Evolutionary conservation across 2,113 vertebrate genomes (phyloP).

Genomic region (Ariopsis seemanni): DNA sequence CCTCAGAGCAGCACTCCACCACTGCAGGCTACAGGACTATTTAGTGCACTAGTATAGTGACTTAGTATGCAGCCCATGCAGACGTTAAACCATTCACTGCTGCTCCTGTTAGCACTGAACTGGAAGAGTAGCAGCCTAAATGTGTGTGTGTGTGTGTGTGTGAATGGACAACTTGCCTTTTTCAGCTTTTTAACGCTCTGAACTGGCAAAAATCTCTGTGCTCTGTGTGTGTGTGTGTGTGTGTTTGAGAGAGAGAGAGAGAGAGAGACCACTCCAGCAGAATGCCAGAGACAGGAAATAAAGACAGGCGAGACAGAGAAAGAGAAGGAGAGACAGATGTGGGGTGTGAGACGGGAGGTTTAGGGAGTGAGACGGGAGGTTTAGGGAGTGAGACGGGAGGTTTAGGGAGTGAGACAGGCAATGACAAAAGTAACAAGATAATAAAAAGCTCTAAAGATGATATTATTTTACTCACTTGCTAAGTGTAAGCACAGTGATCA

Average conservation of each 20-base stretch:
- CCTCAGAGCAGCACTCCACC: background rate
- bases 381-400: background rate
- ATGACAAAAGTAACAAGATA: background rate
- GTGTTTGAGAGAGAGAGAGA: background rate
- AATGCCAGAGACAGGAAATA: slow-evolving; percentile 53
- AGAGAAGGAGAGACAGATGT: slow-evolving; percentile 24
- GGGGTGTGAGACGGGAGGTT: background rate
- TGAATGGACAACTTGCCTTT: slow-evolving; percentile 21
- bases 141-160: slow-evolving; percentile 2
- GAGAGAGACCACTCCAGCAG: slow-evolving; percentile 61
- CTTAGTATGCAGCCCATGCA: background rate
- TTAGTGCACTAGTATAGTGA: background rate
- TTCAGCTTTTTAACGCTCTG: slow-evolving; percentile 9
- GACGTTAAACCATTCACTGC: background rate
- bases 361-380: background rate
- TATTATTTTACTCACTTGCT: background rate
- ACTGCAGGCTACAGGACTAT: too few species aligned
- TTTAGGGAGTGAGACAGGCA: background rate
- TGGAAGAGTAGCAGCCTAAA: background rate
- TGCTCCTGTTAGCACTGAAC: background rate
- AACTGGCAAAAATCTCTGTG: slow-evolving; percentile 7
- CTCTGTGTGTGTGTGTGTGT: background rate
- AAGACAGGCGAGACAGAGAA: slow-evolving; percentile 7
- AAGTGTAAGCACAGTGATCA: background rate
- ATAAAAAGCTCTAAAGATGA: background rate